Evolutionary conservation across 2,113 vertebrate species (phyloP), one percentile per base, ranked within the genome.

Genomic region (Chamaetylas fuelleborni): DNA sequence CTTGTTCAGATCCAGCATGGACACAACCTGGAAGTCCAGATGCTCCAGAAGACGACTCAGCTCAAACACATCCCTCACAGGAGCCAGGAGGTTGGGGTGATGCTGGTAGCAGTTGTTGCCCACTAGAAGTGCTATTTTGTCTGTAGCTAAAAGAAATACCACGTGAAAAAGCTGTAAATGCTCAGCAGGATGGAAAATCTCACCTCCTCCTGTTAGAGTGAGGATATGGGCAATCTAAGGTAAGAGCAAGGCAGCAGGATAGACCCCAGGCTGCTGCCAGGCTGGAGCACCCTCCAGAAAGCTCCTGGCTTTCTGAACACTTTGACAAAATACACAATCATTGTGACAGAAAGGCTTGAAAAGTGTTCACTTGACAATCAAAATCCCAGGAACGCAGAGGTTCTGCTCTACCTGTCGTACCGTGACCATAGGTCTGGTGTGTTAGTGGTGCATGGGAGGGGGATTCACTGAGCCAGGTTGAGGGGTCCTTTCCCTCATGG

Each of bases 61-160:
- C 96, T 99, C 98, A 54, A 98, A 98, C 26, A 99, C 98, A 34
- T 99, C 98, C 78, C 96, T 98, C 56, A 98, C 43, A 0, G 99
- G 98, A 33, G 99, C 99, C 97, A 98, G 86, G 66, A 99, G 96
- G 83, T 95, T 94, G 10, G 98, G 98, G 76, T 99, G 98, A 90
- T 98, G 93, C 60, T 92, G 90, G 97, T 99, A 99, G 93, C 95
- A 96, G 78, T 99, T 96, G 95, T 99, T 99, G 82, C 99, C 99
- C 78, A 99, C 98, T 47, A 99, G 40, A 76, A 99, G 96, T 1
- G 99, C 98, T 45, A 99, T 98, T 96, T 99, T 99, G 94, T 98
- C 99, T 47, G 98, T 98, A 45, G 98, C 99, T 99, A 51, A 60
- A 8, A 53, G 15, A 73, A 89, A 90, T 40, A 88, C 14, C 54